Evolutionary conservation across 1,140 invertebrate species (phyloP), one percentile per base, ranked within the genome.

Genomic region (Olivierus martensii): DNA sequence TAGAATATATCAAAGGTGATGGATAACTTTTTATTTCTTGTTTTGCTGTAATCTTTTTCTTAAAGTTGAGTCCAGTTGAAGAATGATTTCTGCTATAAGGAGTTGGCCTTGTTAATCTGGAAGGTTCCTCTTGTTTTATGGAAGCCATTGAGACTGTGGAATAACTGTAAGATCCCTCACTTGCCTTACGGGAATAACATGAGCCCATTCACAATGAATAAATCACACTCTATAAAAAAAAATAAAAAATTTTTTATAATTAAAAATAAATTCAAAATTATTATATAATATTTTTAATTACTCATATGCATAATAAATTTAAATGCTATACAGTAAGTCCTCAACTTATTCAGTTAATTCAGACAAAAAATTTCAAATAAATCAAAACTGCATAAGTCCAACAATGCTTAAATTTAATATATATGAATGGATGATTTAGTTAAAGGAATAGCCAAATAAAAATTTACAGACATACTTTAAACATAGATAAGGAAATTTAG

Each of bases 181-280:
- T 52, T 45, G 51, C 51, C 45, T 56, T 56, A 38, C 51, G 51
- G 47, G 55, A 56, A 46, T 56, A 56, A 42, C 55, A 56, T 56
- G 50, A 28, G 50, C 55, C 55, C 55, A 56, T 56, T 56, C 45
- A 56, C 43, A 52, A 36, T 36, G 17, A 22, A 46, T 49, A 34
- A 17, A 12, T 6, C 11, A 51, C 51, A 47, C 9, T 28, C 28
- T 39, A 22, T 44, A 36, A 49, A 47, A 21, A 49, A 49, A 51
- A 15, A 46, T 21, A 39, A 36, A 49, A 44, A 45, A 49, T 19
- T 28, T 7, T 52, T 12, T 3, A 3, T 22, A 34, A 2, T 12
- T 17, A 47, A 14, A 47, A 34, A 35, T 6, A 15, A 35, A 47
- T 28, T 28, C 9, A 4, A 28, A 28, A 28, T 28, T 28, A n/a